Evolutionary conservation across 2,797 vertebrate genomes (phyloP).

Genomic region (Brotogeris chrysoptera): DNA sequence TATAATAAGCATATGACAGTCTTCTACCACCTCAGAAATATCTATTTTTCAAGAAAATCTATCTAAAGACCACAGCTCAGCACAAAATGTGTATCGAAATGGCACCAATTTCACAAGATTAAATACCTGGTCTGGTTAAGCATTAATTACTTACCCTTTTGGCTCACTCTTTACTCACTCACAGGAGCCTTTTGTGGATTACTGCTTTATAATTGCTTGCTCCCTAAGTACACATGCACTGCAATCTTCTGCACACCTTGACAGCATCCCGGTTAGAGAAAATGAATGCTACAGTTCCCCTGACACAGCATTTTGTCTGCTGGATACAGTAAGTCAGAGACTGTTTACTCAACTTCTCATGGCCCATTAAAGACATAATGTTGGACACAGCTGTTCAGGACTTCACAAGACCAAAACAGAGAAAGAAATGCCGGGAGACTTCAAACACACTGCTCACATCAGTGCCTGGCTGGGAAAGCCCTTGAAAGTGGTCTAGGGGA

Average conservation of each 20-base stretch:
- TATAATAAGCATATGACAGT: not conserved
- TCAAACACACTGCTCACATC: not conserved
- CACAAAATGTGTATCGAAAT: not conserved
- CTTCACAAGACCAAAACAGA: not conserved
- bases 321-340: not conserved
- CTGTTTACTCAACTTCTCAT: constrained; percentile 8
- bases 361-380: constrained; percentile 40
- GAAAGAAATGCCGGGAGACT: not conserved
- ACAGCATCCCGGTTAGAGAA: constrained; percentile 25
- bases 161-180: constrained; percentile 41
- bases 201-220: constrained; percentile 33
- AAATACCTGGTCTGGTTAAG: constrained; percentile 45
- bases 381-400: constrained; percentile 29
- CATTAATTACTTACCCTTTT: constrained; percentile 39
- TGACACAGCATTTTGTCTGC: not conserved
- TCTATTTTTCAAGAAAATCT: not conserved
- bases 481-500: not conserved
- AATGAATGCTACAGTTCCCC: not conserved
- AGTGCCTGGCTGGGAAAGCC: not conserved
- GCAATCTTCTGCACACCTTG: constrained; percentile 6
- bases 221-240: not conserved
- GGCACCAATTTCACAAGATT: constrained; percentile 4
- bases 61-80: not conserved
- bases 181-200: constrained; percentile 50
- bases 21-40: constrained; percentile 18